Base-by-base conservation (phyloP, 2,888 invertebrate genomes). In the Ptilodon capucinus region DNA sequence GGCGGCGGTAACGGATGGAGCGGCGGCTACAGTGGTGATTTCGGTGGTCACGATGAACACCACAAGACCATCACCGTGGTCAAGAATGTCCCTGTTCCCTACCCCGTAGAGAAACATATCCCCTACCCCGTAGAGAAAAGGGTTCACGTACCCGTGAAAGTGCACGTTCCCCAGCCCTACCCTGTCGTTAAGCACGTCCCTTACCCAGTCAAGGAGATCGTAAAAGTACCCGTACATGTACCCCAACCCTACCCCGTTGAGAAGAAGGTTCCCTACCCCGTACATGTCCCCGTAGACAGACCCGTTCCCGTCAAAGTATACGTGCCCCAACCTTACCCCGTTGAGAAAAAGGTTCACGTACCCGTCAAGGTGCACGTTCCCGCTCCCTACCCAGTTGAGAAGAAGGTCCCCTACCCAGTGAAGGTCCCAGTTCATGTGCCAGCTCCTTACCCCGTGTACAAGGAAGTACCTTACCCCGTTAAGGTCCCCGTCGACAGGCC, bases 221-320 rank as follows among this genome's bases (percentile, higher is more conserved):
- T 93, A 34, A 93, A 93, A 79, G 89, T 93, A 57, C 92, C 93
- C 51, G 92, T 92, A 8, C 93, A 92, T 50, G 93, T 94, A 42
- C 94, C 94, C 23, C 93, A 93, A 52, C 95, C 95, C 41, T 95
- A 95, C 86, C 94, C 94, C 19, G 95, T 95, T 17, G 94, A 93
- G 53, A 92, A 92, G 75, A 91, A 91, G 57, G 81, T 92, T 25
- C 93, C 92, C 28, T 90, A 90, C 83, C 92, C 91, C 44, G 91
- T 92, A 2, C 91, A 91, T 55, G 89, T 92, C 2, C 91, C 74
- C 8, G 91, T 92, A 58, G 91, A 92, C 75, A 91, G 91, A 69
- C 92, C 92, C 19, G 76, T 79, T 6, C 92, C 92, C 62, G 85
- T 86, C 57, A 91, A 92, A 59, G 92, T 92, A 2, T 92, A 82